Evolutionary conservation across 2,888 invertebrate species (phyloP).

Genomic region (Nycteola revayana): DNA sequence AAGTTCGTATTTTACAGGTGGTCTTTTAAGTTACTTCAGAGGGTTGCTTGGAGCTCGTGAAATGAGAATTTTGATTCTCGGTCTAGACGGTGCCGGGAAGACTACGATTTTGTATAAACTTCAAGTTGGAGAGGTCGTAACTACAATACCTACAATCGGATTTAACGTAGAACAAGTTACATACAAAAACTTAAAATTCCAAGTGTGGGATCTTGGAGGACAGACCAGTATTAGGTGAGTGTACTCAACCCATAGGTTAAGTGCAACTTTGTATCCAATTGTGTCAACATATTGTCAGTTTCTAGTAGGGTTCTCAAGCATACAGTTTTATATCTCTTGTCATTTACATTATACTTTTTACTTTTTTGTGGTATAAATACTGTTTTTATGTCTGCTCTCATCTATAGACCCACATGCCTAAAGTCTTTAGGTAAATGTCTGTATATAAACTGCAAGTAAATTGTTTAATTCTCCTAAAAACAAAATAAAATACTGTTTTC

Average conservation of each 20-base stretch:
- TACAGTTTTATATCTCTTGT: too few species aligned
- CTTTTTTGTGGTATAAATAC: too few species aligned
- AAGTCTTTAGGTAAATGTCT: too few species aligned
- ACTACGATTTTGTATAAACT: conserved; percentile 98
- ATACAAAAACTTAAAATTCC: conserved; percentile 99
- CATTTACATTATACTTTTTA: too few species aligned
- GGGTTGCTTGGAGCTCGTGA: conserved; percentile 97
- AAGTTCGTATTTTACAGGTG: conserved; percentile 84
- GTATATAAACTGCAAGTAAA: too few species aligned
- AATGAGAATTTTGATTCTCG: conserved; percentile 98
- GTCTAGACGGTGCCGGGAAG: conserved; percentile 99
- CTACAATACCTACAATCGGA: conserved; percentile 98
- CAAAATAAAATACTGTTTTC: too few species aligned
- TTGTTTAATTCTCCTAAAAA: too few species aligned
- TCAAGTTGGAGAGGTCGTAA: conserved; percentile 99
- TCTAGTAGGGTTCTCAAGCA: too few species aligned
- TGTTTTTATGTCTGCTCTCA: too few species aligned
- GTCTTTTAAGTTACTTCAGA: conserved; percentile 97
- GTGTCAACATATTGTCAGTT: too few species aligned
- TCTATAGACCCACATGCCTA: too few species aligned
- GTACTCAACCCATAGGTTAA: conserved; percentile 34
- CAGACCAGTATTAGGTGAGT: conserved; percentile 98
- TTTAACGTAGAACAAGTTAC: conserved; percentile 99
- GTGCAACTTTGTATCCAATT: conserved; percentile 18
- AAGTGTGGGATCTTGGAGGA: conserved; percentile 99